Percentiles rank a stretch among this genome's conserved stretches.
Evolutionary conservation across 2,113 vertebrate species (phyloP).

Genomic region (Leptodactylus fuscus): DNA sequence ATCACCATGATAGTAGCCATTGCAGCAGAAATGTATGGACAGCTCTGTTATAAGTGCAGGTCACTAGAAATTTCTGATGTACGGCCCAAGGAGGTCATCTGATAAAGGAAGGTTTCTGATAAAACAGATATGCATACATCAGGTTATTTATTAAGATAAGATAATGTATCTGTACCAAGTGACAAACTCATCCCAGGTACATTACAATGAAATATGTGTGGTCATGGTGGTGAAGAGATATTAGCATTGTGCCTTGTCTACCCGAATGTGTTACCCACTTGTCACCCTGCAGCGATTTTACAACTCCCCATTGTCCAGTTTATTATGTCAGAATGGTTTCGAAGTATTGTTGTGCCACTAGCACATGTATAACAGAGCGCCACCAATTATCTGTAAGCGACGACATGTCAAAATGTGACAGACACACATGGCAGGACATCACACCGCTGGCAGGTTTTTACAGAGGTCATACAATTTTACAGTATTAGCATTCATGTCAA

Average conservation of each 20-base stretch:
- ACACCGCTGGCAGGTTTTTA: not conserved
- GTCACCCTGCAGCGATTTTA: conserved; percentile 23
- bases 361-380: conserved; percentile 6
- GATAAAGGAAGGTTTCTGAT: too few relatives aligned
- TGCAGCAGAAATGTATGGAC: too few relatives aligned
- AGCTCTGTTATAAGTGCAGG: too few relatives aligned
- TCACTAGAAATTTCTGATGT: too few relatives aligned
- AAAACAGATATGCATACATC: too few relatives aligned
- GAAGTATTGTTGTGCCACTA: not conserved
- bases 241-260: conserved; percentile 6
- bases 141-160: too few relatives aligned
- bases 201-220: too few relatives aligned
- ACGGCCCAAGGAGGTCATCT: too few relatives aligned
- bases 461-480: not conserved
- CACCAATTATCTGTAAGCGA: conserved; percentile 21
- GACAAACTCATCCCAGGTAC: too few relatives aligned
- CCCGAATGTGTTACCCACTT: not conserved
- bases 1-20: too few relatives aligned
- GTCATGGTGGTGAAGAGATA: too few relatives aligned
- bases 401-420: not conserved
- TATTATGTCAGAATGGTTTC: conserved; percentile 41
- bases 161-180: too few relatives aligned
- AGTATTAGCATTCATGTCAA: conserved; percentile 5
- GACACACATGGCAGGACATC: not conserved
- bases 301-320: conserved; percentile 12